phyloP scores from a whole-genome alignment of 2,113 vertebrate genomes.

The Mesoclemmys tuberculata region DNA sequence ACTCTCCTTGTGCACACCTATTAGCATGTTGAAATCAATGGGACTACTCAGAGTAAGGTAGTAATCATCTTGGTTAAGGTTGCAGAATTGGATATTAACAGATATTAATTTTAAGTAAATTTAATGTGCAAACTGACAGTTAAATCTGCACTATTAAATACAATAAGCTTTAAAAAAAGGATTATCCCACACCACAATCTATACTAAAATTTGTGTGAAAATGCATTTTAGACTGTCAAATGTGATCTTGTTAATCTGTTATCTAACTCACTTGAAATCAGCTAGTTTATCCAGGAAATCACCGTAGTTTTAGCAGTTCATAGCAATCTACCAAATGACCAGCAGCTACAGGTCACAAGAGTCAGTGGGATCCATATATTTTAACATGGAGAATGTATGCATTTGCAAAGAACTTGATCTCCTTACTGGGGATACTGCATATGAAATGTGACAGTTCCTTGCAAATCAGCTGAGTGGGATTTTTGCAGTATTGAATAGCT shows the following conservation, averaged over 20 bases:
- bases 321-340: neutral
- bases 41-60: neutral
- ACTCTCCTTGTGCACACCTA: neutral
- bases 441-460: neutral
- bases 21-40: neutral
- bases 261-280: slow-evolving; percentile 5
- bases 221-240: slow-evolving; percentile 37
- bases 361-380: neutral
- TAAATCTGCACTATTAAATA: neutral
- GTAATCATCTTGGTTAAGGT: neutral
- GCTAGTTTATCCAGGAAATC: neutral
- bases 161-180: neutral
- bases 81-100: neutral
- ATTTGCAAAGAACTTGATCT: neutral
- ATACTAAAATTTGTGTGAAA: slow-evolving; percentile 35
- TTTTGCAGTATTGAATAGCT: slow-evolving; percentile 16
- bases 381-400: neutral
- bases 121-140: neutral
- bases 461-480: neutral
- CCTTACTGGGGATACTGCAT: neutral
- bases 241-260: slow-evolving; percentile 43
- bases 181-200: slow-evolving; percentile 20
- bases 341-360: neutral
- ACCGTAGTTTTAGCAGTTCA: neutral
- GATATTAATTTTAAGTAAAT: neutral